phyloP scores from a whole-genome alignment of 2,888 invertebrate genomes.

The Drosophila pegasa region DNA sequence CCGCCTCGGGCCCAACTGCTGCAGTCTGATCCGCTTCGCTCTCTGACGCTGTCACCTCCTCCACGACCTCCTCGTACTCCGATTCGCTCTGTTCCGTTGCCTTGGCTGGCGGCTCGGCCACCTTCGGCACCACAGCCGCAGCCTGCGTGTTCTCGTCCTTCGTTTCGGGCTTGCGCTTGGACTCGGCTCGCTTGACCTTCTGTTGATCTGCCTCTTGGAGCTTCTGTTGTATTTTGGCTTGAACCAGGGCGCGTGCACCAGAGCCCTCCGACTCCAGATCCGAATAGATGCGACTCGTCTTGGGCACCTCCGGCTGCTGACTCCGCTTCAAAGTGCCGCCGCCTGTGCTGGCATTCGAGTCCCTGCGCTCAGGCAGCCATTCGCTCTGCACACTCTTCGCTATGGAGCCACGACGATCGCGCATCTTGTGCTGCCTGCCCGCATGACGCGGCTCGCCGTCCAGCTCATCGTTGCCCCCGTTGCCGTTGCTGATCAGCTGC shows the following conservation, averaged over 20 bases:
- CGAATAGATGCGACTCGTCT: constrained; percentile 80
- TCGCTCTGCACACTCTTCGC: constrained; percentile 82
- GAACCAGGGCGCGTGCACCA: constrained; percentile 83
- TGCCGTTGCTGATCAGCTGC: constrained; percentile 70
- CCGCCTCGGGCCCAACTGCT: constrained; percentile 34
- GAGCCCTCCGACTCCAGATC: constrained; percentile 84
- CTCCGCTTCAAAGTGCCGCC: constrained; percentile 55
- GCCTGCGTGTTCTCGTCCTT: constrained; percentile 67
- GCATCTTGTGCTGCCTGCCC: constrained; percentile 61
- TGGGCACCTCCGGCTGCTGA: constrained; percentile 48
- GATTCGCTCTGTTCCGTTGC: constrained; percentile 44
- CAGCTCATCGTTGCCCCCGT: constrained; percentile 67
- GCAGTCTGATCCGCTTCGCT: constrained; percentile 45
- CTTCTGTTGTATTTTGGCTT: constrained; percentile 85
- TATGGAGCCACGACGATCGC: constrained; percentile 76
- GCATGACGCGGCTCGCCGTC: constrained; percentile 59
- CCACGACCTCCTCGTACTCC: constrained; percentile 53
- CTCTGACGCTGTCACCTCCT: constrained; percentile 45
- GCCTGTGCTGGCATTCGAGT: constrained; percentile 45
- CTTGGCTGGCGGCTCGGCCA: constrained; percentile 4
- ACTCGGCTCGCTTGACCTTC: constrained; percentile 36
- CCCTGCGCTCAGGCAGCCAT: constrained; percentile 74
- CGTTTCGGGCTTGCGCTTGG: constrained; percentile 53
- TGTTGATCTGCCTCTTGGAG: constrained; percentile 72
- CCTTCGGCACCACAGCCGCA: constrained; percentile 58